Conservation (phyloP, 2,797 vertebrate genomes). For the Silurus lanzhouensis region DNA sequence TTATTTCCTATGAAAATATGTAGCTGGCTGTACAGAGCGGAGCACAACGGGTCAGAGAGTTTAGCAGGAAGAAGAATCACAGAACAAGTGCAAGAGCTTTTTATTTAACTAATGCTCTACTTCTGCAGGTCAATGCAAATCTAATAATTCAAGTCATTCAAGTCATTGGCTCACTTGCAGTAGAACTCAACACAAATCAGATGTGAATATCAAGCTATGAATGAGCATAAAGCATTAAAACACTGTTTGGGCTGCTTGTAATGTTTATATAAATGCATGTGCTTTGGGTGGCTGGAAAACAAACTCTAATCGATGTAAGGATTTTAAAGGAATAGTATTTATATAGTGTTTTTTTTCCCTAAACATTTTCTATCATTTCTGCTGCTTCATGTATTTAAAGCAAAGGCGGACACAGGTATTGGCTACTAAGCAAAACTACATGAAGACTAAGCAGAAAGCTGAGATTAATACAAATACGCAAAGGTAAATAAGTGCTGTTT, state of each 20-base stretch:
- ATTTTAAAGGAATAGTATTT: neutral
- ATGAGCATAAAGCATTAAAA: no score
- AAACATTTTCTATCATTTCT: neutral
- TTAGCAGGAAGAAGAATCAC: constrained; percentile 18
- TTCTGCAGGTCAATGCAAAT: constrained; percentile 60
- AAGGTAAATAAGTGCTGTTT: no score
- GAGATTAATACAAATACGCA: no score
- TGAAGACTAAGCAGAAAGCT: no score
- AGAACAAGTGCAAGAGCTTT: constrained; percentile 32
- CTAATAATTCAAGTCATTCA: constrained; percentile 60
- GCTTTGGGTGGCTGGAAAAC: neutral
- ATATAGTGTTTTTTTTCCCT: neutral
- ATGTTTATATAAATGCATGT: neutral
- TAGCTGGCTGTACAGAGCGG: constrained; percentile 56
- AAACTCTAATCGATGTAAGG: neutral
- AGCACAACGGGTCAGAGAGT: constrained; percentile 48
- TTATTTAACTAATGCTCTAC: constrained; percentile 45
- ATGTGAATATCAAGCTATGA: constrained; percentile 52
- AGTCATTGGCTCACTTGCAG: constrained; percentile 50
- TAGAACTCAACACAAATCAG: constrained; percentile 56
- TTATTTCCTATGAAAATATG: constrained; percentile 80
- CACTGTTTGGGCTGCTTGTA: neutral
- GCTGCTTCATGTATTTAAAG: no score
- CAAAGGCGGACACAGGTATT: no score
- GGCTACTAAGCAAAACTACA: no score